These are phyloP conservation scores for Theocolax elegans DNA, from an alignment of 1,140 invertebrate species.

Conservation along the genomic window DNA sequence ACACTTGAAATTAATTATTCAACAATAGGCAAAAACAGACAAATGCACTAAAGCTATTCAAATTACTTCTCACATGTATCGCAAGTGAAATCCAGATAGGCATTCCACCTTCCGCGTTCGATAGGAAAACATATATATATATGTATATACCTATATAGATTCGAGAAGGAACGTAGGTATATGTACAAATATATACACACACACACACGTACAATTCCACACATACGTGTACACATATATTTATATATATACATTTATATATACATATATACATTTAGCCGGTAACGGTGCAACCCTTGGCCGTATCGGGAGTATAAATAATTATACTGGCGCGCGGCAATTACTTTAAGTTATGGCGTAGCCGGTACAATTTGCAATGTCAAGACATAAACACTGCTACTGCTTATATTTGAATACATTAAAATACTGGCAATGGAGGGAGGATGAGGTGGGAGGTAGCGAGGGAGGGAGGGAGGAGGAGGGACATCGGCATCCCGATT, in stretches of 20 bases:
- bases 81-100: constrained; percentile 32
- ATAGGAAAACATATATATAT: constrained; percentile 26
- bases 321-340: constrained; percentile 66
- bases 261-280: constrained; percentile 22
- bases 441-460: too few species aligned
- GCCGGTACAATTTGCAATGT: constrained; percentile 69
- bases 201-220: constrained; percentile 1
- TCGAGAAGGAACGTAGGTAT: too few species aligned
- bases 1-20: constrained; percentile 20
- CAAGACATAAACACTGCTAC: constrained; percentile 70
- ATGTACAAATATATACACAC: too few species aligned
- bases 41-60: constrained; percentile 32
- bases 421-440: constrained; percentile 56
- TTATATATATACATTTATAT: neutral
- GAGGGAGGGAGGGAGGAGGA: constrained; percentile 49
- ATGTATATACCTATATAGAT: too few species aligned
- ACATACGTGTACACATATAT: too few species aligned
- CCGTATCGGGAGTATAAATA: constrained; percentile 67
- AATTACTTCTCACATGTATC: constrained; percentile 19
- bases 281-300: constrained; percentile 47
- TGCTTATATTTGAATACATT: constrained; percentile 70
- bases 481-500: constrained; percentile 43
- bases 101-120: constrained; percentile 37
- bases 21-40: constrained; percentile 30
- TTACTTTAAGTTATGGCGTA: constrained; percentile 69